Evolutionary conservation across 1,140 invertebrate genomes (phyloP).

Genomic region (Pseudomyrmex flavicornis): DNA sequence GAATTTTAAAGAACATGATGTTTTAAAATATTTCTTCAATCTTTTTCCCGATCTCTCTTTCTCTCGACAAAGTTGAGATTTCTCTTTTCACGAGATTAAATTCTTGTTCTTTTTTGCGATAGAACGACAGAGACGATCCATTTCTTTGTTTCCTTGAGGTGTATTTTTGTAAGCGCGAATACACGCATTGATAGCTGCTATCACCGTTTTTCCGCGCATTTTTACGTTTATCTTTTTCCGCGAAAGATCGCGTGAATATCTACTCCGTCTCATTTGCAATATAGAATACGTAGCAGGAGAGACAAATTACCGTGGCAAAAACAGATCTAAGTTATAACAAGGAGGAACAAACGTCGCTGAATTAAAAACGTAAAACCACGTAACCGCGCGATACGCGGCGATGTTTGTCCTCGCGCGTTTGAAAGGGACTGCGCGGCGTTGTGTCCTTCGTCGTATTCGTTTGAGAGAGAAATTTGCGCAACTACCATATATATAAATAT

Average conservation of each 20-base stretch:
- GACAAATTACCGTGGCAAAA: neutral
- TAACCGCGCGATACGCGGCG: conserved; percentile 41
- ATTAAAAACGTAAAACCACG: conserved; percentile 56
- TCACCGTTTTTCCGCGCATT: too few relatives aligned
- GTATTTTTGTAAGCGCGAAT: too few relatives aligned
- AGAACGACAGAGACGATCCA: conserved; percentile 24
- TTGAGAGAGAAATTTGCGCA: conserved; percentile 69
- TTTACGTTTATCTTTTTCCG: conserved; percentile 20
- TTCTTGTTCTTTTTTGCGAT: neutral
- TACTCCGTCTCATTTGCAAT: conserved; percentile 13
- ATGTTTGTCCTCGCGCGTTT: conserved; percentile 69
- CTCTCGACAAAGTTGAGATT: neutral
- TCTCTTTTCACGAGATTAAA: conserved; percentile 8
- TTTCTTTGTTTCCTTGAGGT: too few relatives aligned
- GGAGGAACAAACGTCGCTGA: neutral
- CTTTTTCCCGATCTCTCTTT: conserved; percentile 15
- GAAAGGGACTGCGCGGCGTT: conserved; percentile 67
- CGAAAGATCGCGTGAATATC: conserved; percentile 33
- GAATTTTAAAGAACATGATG: too few relatives aligned
- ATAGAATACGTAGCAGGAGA: too few relatives aligned
- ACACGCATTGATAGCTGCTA: too few relatives aligned
- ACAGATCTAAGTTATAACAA: neutral
- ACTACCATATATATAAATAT: neutral
- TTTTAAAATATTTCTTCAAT: neutral
- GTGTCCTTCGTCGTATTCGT: conserved; percentile 73